Percentiles rank a stretch among this genome's conserved stretches.
These are phyloP conservation scores for Bucco capensis DNA, from an alignment of 2,113 vertebrate genomes.

Conservation along the genomic window DNA sequence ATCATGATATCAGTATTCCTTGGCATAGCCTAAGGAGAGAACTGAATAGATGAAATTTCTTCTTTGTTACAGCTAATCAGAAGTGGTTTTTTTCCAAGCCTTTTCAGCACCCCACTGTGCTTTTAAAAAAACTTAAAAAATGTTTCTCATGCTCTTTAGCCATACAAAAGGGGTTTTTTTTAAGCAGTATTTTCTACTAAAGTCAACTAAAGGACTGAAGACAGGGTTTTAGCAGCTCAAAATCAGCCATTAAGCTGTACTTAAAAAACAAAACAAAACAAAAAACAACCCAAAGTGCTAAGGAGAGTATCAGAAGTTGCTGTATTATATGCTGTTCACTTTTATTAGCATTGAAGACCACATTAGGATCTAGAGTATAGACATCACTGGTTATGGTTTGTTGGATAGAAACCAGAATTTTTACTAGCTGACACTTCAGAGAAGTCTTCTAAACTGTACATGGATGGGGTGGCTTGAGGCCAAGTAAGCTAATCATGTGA, in stretches of 20 bases:
- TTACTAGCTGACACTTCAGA: background rate
- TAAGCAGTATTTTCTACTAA: background rate
- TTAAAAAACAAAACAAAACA: background rate
- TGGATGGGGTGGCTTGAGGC: background rate
- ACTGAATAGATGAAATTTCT: background rate
- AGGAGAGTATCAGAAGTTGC: background rate
- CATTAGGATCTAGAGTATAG: background rate
- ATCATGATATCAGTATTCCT: background rate
- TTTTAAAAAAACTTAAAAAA: background rate
- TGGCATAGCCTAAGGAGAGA: background rate
- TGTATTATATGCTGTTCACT: background rate
- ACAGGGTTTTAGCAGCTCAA: too few species aligned
- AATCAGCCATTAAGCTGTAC: too few species aligned
- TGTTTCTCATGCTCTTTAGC: background rate
- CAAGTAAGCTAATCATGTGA: background rate
- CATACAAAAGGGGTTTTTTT: background rate
- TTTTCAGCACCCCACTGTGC: background rate
- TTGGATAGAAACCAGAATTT: background rate
- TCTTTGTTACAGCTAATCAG: background rate
- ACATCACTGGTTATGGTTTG: background rate
- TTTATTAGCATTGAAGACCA: background rate
- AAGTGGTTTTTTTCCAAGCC: background rate
- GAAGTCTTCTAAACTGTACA: background rate
- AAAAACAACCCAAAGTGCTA: background rate
- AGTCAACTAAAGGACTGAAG: background rate